A percentile compares a stretch with the other conserved stretches of the same genome.
Conservation (phyloP, 1,140 invertebrate genomes). For the Aphidius gifuensis region DNA sequence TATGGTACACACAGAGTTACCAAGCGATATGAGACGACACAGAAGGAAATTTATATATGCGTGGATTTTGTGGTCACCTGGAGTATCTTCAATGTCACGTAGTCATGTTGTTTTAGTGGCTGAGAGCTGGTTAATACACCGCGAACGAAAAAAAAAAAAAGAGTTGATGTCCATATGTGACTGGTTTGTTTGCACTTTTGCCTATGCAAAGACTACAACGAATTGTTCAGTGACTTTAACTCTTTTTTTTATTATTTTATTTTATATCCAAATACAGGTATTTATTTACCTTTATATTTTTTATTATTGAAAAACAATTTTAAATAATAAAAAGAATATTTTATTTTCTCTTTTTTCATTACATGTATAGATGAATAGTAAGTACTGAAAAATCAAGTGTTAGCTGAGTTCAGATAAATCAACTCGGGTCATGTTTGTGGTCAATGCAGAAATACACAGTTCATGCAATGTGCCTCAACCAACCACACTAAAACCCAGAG, state of each 20-base stretch:
- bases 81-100: conserved; percentile 34
- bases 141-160: too few species aligned
- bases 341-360: too few species aligned
- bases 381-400: conserved; percentile 1
- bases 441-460: conserved; percentile 18
- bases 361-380: neutral
- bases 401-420: conserved; percentile 12
- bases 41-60: neutral
- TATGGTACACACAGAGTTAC: conserved; percentile 8
- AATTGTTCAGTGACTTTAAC: conserved; percentile 13
- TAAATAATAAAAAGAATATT: too few species aligned
- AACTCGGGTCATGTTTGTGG: conserved; percentile 31
- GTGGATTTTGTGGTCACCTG: conserved; percentile 10
- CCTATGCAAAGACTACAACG: neutral
- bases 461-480: conserved; percentile 15
- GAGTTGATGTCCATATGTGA: neutral
- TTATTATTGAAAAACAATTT: too few species aligned
- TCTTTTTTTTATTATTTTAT: conserved; percentile 31
- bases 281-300: too few species aligned
- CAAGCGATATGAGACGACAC: conserved; percentile 1
- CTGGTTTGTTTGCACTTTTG: conserved; percentile 17
- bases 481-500: conserved; percentile 12
- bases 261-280: neutral
- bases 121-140: conserved; percentile 15
- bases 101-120: conserved; percentile 38